A percentile compares a stretch with the other conserved stretches of the same genome.
Evolutionary conservation across 2,888 invertebrate genomes (phyloP).

Genomic region (Syritta pipiens): DNA sequence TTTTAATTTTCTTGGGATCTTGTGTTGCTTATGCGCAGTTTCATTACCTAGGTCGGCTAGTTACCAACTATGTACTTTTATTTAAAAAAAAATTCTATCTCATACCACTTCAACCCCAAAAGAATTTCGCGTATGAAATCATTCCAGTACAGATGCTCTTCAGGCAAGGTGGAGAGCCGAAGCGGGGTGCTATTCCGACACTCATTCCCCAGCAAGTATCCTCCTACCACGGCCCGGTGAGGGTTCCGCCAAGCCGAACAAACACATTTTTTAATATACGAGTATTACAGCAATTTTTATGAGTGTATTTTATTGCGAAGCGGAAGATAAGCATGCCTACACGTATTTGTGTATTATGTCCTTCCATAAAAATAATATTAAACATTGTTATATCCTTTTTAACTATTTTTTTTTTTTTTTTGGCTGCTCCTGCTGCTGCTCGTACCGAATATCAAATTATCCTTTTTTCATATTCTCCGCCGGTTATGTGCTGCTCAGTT

Average conservation of each 20-base stretch:
- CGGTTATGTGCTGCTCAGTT: constrained; percentile 45
- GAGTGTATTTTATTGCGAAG: constrained; percentile 79
- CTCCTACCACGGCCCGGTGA: not conserved
- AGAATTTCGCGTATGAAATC: no score
- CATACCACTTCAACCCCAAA: not conserved
- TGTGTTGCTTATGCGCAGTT: no score
- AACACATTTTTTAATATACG: constrained; percentile 79
- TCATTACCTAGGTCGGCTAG: no score
- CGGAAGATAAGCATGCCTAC: constrained; percentile 68
- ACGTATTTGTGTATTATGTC: constrained; percentile 70
- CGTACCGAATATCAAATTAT: constrained; percentile 65
- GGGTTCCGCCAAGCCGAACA: constrained; percentile 71
- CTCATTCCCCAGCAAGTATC: constrained; percentile 39
- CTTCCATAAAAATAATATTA: constrained; percentile 70
- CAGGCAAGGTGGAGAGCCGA: constrained; percentile 17
- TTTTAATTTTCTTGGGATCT: no score
- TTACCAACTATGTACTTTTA: no score
- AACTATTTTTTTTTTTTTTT: constrained; percentile 51
- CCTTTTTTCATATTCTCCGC: constrained; percentile 58
- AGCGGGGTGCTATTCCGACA: constrained; percentile 36
- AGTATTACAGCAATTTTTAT: constrained; percentile 77
- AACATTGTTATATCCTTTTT: constrained; percentile 69
- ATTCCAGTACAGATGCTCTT: constrained; percentile 62
- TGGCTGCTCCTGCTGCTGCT: constrained; percentile 23
- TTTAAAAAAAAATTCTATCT: constrained; percentile 57